Evolutionary conservation across 2,113 vertebrate genomes (phyloP).

Genomic region (Tupaia chinensis): DNA sequence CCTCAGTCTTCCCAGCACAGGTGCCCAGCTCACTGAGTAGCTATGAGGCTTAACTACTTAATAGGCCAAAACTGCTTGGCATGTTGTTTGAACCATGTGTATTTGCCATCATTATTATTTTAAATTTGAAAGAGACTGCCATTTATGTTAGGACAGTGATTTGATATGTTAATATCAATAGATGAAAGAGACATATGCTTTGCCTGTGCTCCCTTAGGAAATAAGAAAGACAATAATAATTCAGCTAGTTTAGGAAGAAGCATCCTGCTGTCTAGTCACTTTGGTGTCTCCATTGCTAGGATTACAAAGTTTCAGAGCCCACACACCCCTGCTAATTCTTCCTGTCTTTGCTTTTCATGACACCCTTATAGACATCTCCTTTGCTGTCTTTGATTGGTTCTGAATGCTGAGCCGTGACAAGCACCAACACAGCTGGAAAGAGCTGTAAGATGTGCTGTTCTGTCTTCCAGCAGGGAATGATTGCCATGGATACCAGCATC

Average conservation of each 20-base stretch:
- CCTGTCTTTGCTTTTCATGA: conserved; percentile 61
- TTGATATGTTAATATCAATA: background rate
- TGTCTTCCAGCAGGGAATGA: conserved; percentile 65
- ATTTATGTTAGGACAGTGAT: background rate
- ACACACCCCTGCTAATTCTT: background rate
- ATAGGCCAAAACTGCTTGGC: background rate
- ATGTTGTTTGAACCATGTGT: background rate
- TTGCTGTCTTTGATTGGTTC: conserved; percentile 73
- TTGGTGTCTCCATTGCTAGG: background rate
- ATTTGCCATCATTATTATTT: background rate
- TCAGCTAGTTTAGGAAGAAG: background rate
- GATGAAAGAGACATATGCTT: background rate
- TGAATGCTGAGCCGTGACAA: conserved; percentile 64
- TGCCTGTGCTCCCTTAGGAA: background rate
- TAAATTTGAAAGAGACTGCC: background rate
- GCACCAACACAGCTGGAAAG: conserved; percentile 75
- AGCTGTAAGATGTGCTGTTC: conserved; percentile 63
- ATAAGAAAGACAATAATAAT: background rate
- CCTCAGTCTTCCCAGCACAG: background rate
- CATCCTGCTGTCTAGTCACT: background rate
- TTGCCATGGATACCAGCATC: conserved; percentile 65
- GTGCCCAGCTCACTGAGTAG: background rate
- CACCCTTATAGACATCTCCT: conserved; percentile 21
- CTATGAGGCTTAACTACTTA: background rate
- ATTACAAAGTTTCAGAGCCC: conserved; percentile 19